Evolutionary conservation across 92 coral and sea anemone species (phyloP), one percentile per base, ranked within the genome.

Genomic region (Hydrozoanthus gracilis): DNA sequence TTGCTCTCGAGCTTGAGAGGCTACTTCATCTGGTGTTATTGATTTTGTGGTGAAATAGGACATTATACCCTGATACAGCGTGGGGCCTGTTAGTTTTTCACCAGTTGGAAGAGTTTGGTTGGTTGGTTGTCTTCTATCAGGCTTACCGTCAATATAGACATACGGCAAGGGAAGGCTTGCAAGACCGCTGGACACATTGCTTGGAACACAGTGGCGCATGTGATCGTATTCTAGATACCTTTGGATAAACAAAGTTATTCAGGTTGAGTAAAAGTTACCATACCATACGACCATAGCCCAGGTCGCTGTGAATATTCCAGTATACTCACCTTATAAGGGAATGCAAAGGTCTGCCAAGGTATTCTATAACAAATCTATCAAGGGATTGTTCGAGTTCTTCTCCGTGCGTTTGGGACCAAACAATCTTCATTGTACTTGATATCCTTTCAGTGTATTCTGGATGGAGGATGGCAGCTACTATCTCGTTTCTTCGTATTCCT

Each of bases 161-260:
- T 82, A 74, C 44, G 35, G 48, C 39, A 95, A 89, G 2, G 98
- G 98, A 44, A 95, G 83, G 14, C 71, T 90, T 4, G 93, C 95
- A 47, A 95, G 90, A 16, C 98, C 98, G 86, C 92, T 88, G 66
- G 92, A 91, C 14, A 88, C 91, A 71, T 78, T 64, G 83, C 90
- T 90, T 44, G 94, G 92, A 5, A 91, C 90, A 56, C 98, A 95
- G 78, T 95, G 92, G n/a, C 86, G 86, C 45, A 95, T 16, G 68
- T 95, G 96, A 14, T 92, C 94, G 17, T 76, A 27, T 67, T 92
- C 95, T 4, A 95, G 91, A 61, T 95, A 95, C 64, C 96, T 93
- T 52, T 27, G 39, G 39, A 27, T 27, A 27, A 27, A 27, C 39
- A 27, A 27, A 27, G 39, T 27, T 0, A 27, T 27, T 0, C 39